These are phyloP conservation scores for Pheucticus melanocephalus DNA, from an alignment of 2,113 vertebrate species.

Conservation along the genomic window DNA sequence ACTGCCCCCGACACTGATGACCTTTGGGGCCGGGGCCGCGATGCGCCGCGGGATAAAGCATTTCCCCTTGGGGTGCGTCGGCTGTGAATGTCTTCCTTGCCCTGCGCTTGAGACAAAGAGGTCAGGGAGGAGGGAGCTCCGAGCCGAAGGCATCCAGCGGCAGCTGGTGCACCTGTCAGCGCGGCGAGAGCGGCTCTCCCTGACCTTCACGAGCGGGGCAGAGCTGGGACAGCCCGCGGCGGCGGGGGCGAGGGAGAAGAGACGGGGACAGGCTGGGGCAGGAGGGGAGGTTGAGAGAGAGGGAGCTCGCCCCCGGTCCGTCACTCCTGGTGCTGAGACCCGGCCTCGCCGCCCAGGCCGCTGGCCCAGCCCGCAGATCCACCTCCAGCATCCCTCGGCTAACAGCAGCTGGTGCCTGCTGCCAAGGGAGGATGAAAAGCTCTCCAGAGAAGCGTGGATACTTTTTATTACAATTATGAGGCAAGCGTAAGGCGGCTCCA, in stretches of 20 bases:
- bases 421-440: background rate
- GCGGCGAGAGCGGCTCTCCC: background rate
- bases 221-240: background rate
- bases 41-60: background rate
- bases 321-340: background rate
- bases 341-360: background rate
- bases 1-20: background rate
- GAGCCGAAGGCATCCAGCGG: background rate
- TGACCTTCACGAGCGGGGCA: background rate
- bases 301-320: background rate
- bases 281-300: background rate
- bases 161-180: conserved; percentile 40
- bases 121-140: background rate
- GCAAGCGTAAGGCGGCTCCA: background rate
- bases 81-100: background rate
- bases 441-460: background rate
- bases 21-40: background rate
- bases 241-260: background rate
- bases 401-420: conserved; percentile 1
- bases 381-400: background rate
- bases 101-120: background rate
- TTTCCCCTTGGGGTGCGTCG: background rate
- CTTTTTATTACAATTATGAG: background rate
- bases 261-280: background rate
- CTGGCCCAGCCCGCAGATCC: background rate